These are phyloP conservation scores for Parauchenoglanis ngamensis DNA, from an alignment of 2,797 vertebrate species.

Conservation along the genomic window DNA sequence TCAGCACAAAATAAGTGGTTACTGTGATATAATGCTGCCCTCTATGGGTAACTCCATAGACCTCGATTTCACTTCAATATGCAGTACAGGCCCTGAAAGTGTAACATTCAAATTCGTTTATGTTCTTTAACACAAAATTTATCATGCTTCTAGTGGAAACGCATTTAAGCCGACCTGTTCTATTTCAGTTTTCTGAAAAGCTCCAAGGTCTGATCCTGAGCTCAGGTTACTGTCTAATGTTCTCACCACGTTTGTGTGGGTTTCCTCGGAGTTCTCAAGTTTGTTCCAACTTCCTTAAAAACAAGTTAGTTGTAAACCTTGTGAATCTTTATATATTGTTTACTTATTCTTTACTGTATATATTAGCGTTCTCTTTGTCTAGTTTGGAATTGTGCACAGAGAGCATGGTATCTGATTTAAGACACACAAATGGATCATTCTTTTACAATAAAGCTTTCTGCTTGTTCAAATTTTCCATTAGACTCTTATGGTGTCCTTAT, in stretches of 20 bases:
- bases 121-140: not conserved
- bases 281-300: not conserved
- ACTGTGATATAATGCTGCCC: slow-evolving; percentile 43
- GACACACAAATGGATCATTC: not conserved
- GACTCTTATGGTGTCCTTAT: not conserved
- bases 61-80: not conserved
- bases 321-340: not conserved
- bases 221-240: not conserved
- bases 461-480: not conserved
- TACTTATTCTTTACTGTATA: not conserved
- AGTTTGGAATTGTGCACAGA: not conserved
- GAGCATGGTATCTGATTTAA: not conserved
- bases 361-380: not conserved
- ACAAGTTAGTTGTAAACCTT: not conserved
- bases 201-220: not conserved
- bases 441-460: not conserved
- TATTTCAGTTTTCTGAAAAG: not conserved
- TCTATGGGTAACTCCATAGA: slow-evolving; percentile 29
- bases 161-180: not conserved
- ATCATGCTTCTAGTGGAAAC: not conserved
- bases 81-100: not conserved
- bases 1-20: not conserved
- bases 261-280: not conserved
- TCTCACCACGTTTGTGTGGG: not conserved
- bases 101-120: not conserved